Evolutionary conservation across 2,113 vertebrate species (phyloP).

Genomic region (Ophthalmolycus amberensis): DNA sequence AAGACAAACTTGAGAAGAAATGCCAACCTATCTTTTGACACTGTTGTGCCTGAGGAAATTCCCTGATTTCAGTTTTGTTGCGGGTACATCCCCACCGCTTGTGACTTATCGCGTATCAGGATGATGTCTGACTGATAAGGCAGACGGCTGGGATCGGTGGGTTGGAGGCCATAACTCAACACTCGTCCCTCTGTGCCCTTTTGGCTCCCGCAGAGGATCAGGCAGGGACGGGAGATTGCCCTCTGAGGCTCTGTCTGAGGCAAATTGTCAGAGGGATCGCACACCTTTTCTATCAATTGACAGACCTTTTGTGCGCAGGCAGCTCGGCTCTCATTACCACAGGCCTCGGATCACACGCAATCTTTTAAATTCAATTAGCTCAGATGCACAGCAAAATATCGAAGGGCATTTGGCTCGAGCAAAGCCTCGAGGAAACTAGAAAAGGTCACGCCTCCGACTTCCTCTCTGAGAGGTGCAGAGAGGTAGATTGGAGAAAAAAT

Average conservation of each 20-base stretch:
- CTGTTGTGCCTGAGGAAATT: not conserved
- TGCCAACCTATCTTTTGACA: not conserved
- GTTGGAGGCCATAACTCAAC: conserved; percentile 56
- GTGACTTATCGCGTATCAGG: not conserved
- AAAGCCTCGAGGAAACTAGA: conserved; percentile 75
- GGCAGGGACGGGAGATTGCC: conserved; percentile 65
- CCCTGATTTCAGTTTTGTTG: not conserved
- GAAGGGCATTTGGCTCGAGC: conserved; percentile 76
- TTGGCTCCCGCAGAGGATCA: conserved; percentile 57
- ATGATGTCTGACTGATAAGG: conserved; percentile 12
- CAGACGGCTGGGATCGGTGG: not conserved
- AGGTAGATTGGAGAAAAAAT: conserved; percentile 57
- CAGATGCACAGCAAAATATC: conserved; percentile 70
- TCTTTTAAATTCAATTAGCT: conserved; percentile 84
- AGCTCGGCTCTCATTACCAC: conserved; percentile 77
- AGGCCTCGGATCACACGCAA: conserved; percentile 70
- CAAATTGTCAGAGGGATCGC: conserved; percentile 68
- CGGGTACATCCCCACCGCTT: not conserved
- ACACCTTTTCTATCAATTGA: conserved; percentile 77
- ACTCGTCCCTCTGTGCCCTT: conserved; percentile 72
- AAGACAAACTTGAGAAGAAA: not conserved
- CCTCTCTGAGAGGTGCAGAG: conserved; percentile 57
- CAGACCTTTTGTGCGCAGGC: conserved; percentile 76
- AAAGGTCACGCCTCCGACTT: conserved; percentile 80
- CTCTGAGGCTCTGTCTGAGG: conserved; percentile 70